These are phyloP conservation scores for Abramis brama DNA, from an alignment of 2,113 vertebrate genomes.

Conservation along the genomic window DNA sequence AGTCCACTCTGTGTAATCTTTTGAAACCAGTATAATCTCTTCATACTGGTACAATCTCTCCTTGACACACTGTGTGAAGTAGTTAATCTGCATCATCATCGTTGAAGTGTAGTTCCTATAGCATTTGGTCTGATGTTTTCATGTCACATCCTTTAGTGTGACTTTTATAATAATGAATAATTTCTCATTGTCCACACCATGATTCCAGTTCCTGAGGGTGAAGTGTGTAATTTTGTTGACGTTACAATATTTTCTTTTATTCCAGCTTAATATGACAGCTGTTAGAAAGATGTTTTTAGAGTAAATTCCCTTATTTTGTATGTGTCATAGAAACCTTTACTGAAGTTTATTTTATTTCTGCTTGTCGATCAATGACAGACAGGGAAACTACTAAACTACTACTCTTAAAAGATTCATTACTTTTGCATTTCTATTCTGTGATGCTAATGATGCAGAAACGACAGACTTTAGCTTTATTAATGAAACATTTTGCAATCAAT, in stretches of 20 bases:
- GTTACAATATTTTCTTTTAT: too few species aligned
- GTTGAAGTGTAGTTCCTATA: neutral
- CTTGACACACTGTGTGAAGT: constrained; percentile 2
- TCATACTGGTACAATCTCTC: constrained; percentile 16
- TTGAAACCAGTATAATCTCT: constrained; percentile 23
- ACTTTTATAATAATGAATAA: neutral
- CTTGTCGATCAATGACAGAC: neutral
- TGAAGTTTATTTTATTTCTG: neutral
- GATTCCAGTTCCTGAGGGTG: neutral
- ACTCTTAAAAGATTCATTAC: neutral
- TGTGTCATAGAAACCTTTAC: too few species aligned
- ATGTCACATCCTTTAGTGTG: neutral
- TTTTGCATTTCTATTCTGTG: neutral
- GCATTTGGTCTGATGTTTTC: neutral
- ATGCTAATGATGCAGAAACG: neutral
- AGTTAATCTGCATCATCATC: constrained; percentile 14
- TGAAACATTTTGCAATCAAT: neutral
- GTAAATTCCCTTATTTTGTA: too few species aligned
- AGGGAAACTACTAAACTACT: neutral
- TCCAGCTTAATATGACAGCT: neutral
- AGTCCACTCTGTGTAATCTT: neutral
- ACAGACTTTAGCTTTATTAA: neutral
- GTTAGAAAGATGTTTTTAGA: neutral
- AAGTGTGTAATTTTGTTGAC: neutral
- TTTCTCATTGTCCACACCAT: neutral